Conservation (phyloP, 2,113 vertebrate genomes). For the Salvelinus namaycush region DNA sequence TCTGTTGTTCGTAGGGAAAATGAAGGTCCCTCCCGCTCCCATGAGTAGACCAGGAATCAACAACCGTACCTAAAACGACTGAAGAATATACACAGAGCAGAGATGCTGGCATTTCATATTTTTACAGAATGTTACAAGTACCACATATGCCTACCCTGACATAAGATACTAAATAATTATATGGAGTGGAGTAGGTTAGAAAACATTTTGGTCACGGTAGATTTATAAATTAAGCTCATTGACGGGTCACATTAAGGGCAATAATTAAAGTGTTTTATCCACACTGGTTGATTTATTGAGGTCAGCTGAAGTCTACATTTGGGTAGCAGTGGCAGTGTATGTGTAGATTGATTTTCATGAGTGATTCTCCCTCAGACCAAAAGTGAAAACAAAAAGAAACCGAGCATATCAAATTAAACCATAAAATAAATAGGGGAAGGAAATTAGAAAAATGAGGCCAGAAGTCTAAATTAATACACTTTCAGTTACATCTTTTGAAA, state of each 20-base stretch:
- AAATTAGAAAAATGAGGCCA: conserved; percentile 35
- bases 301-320: conserved; percentile 69
- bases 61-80: background rate
- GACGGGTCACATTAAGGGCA: conserved; percentile 64
- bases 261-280: conserved; percentile 67
- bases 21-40: background rate
- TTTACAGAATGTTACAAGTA: background rate
- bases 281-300: conserved; percentile 72
- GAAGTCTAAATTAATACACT: conserved; percentile 58
- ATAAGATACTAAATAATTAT: background rate
- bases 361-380: conserved; percentile 62
- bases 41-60: background rate
- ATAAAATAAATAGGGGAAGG: conserved; percentile 54
- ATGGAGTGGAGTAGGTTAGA: background rate
- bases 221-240: conserved; percentile 50
- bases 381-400: conserved; percentile 62
- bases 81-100: background rate
- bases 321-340: conserved; percentile 42
- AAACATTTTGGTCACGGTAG: background rate
- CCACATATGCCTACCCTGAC: background rate
- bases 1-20: too few relatives aligned
- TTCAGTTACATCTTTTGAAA: conserved; percentile 36
- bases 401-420: conserved; percentile 51
- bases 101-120: background rate
- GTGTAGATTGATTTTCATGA: conserved; percentile 70